Evolutionary conservation across 2,113 vertebrate species (phyloP).

Genomic region (Oncorhynchus masou): DNA sequence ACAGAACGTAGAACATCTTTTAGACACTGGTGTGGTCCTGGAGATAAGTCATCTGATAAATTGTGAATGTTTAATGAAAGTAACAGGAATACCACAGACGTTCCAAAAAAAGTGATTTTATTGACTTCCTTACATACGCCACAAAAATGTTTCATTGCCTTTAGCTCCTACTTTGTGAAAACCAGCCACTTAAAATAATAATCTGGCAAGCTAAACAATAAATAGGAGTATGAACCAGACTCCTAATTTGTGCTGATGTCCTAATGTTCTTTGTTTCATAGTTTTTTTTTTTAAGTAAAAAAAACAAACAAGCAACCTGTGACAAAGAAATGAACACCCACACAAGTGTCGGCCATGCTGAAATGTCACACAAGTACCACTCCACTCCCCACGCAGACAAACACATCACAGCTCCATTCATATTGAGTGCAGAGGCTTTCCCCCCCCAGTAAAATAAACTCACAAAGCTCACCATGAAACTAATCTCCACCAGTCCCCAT

Average conservation of each 20-base stretch:
- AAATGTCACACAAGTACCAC: constrained; percentile 51
- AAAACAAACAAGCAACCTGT: constrained; percentile 16
- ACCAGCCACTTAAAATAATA: constrained; percentile 20
- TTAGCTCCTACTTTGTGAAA: constrained; percentile 8
- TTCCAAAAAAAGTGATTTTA: constrained; percentile 26
- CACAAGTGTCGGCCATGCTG: constrained; percentile 49
- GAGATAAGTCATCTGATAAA: too few relatives aligned
- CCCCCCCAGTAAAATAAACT: too few relatives aligned
- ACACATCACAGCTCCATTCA: constrained; percentile 8
- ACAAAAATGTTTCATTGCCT: constrained; percentile 23
- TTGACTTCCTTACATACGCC: constrained; percentile 30
- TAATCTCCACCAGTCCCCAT: too few relatives aligned
- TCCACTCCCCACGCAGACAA: constrained; percentile 27
- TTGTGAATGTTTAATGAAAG: neutral
- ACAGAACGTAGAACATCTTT: too few relatives aligned
- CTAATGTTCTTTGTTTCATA: neutral
- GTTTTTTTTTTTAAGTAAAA: constrained; percentile 20
- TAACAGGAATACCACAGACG: constrained; percentile 5
- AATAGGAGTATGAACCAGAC: constrained; percentile 15
- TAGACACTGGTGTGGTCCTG: too few relatives aligned
- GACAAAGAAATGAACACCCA: constrained; percentile 11
- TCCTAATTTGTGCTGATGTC: constrained; percentile 60
- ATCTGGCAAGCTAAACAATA: constrained; percentile 42
- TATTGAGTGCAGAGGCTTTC: constrained; percentile 10
- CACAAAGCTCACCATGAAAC: too few relatives aligned